Conservation (phyloP, 2,888 invertebrate genomes). For the Lissocephala sabroskyi region DNA sequence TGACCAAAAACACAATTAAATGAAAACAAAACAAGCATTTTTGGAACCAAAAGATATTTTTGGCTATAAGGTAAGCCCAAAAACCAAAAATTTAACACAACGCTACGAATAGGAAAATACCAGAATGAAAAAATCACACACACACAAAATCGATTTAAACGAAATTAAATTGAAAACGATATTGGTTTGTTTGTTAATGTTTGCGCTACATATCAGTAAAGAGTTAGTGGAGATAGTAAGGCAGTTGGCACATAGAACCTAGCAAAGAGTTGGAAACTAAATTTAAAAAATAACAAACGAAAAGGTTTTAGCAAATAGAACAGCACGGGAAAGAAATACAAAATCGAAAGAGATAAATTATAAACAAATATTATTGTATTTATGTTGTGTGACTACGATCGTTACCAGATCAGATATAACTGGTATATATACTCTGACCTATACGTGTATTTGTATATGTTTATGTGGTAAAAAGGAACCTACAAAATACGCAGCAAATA, state of each 20-base stretch:
- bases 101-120: constrained; percentile 27
- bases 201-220: constrained; percentile 72
- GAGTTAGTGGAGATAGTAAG: constrained; percentile 55
- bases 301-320: constrained; percentile 21
- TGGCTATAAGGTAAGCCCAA: constrained; percentile 39
- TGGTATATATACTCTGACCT: constrained; percentile 14
- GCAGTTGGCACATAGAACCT: constrained; percentile 50
- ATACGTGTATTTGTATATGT: constrained; percentile 13
- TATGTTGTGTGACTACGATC: constrained; percentile 62
- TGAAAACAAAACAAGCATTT: constrained; percentile 13
- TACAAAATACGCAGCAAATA: constrained; percentile 18
- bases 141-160: too few relatives aligned
- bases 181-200: constrained; percentile 72
- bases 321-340: constrained; percentile 31
- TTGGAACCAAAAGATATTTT: constrained; percentile 20
- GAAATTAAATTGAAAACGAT: constrained; percentile 53
- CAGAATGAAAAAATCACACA: constrained; percentile 29
- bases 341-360: constrained; percentile 17
- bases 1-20: constrained; percentile 40
- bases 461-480: constrained; percentile 15
- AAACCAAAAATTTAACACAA: constrained; percentile 40
- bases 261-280: constrained; percentile 44
- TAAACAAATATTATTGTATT: constrained; percentile 49
- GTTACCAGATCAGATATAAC: constrained; percentile 21
- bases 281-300: constrained; percentile 23